Conservation (phyloP, 1,140 invertebrate species). For the Drosophila pseudoobscura region DNA sequence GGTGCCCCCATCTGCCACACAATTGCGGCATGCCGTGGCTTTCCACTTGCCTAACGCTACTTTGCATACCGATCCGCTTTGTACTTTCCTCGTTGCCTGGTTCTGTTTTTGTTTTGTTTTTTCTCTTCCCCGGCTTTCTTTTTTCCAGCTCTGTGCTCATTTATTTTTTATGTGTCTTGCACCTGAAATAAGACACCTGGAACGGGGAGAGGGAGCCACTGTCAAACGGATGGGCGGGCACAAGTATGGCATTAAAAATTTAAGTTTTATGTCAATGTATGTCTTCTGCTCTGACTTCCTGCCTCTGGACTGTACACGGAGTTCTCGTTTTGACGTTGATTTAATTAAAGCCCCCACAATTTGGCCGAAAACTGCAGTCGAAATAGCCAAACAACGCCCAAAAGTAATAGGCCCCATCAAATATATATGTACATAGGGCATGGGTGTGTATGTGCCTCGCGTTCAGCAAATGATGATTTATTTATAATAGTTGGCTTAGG, state of each 20-base stretch:
- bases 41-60: constrained; percentile 34
- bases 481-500: constrained; percentile 61
- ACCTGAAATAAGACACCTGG: constrained; percentile 60
- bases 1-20: constrained; percentile 20
- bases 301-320: constrained; percentile 34
- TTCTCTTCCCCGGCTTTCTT: constrained; percentile 19
- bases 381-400: constrained; percentile 25
- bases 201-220: constrained; percentile 1
- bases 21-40: constrained; percentile 44
- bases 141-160: constrained; percentile 51
- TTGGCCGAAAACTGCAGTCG: constrained; percentile 7
- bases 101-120: constrained; percentile 14
- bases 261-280: constrained; percentile 74
- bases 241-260: constrained; percentile 70
- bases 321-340: constrained; percentile 52
- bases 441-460: constrained; percentile 8
- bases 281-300: constrained; percentile 30
- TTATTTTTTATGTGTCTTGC: constrained; percentile 73
- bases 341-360: constrained; percentile 40
- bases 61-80: constrained; percentile 51
- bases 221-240: background rate
- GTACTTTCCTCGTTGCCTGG: constrained; percentile 22
- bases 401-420: constrained; percentile 34
- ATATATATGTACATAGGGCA: background rate
- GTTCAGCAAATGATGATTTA: constrained; percentile 66